Conservation (phyloP, 2,797 vertebrate species). For the Sciaenops ocellatus region DNA sequence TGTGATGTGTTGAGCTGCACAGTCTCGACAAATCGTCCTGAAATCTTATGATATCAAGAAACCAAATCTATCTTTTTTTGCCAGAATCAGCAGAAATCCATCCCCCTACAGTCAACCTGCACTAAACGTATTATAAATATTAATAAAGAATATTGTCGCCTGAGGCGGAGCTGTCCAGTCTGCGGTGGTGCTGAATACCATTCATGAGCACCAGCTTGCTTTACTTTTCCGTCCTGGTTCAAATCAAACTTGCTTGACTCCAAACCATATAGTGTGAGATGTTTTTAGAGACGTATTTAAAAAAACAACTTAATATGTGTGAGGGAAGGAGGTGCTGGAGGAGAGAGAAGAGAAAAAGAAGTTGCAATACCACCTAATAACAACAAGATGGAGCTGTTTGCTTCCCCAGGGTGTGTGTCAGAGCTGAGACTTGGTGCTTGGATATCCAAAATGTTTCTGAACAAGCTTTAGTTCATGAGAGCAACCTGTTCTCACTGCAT, state of each 20-base stretch:
- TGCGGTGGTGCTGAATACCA: constrained; percentile 40
- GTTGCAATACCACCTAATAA: constrained; percentile 2
- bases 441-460: not conserved
- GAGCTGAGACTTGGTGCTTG: not conserved
- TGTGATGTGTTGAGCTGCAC: not conserved
- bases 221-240: not conserved
- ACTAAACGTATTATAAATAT: not conserved
- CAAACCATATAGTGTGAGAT: not conserved
- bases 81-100: not conserved
- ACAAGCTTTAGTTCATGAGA: not conserved
- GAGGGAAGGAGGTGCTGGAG: not conserved
- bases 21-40: not conserved
- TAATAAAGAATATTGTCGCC: not conserved
- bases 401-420: not conserved
- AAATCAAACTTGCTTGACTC: not conserved
- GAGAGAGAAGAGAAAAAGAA: not conserved
- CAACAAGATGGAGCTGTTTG: constrained; percentile 42
- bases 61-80: not conserved
- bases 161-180: constrained; percentile 39
- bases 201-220: not conserved
- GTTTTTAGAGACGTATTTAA: too few relatives aligned
- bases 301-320: not conserved
- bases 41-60: not conserved
- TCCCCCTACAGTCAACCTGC: not conserved
- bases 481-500: not conserved